Evolutionary conservation across 2,888 invertebrate species (phyloP).

Genomic region (Epinotia ramella): DNA sequence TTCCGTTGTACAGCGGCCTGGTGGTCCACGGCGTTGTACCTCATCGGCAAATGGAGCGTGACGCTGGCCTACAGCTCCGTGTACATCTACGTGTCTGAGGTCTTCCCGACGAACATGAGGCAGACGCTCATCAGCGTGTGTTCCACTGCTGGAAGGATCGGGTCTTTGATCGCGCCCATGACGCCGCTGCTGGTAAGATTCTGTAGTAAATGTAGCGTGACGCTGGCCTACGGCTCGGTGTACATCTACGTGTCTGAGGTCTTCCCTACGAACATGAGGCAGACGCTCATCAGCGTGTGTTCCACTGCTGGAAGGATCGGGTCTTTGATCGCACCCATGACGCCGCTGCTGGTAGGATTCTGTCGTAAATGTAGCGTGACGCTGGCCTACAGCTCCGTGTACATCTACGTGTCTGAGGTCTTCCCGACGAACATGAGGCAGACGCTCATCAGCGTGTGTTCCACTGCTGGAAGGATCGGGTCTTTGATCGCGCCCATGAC

Average conservation of each 20-base stretch:
- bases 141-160: conserved; percentile 88
- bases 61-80: conserved; percentile 88
- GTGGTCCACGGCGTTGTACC: conserved; percentile 85
- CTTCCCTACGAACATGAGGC: neutral
- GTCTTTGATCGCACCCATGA: conserved; percentile 88
- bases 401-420: conserved; percentile 86
- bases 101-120: conserved; percentile 88
- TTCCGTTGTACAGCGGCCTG: conserved; percentile 71
- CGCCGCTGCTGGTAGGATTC: conserved; percentile 86
- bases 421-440: conserved; percentile 52
- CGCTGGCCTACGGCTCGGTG: conserved; percentile 87
- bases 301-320: conserved; percentile 89
- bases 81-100: conserved; percentile 89
- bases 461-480: conserved; percentile 88
- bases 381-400: conserved; percentile 71
- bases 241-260: conserved; percentile 87
- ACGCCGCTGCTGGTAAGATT: conserved; percentile 87
- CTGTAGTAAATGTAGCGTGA: conserved; percentile 81
- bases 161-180: conserved; percentile 88
- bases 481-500: conserved; percentile 88
- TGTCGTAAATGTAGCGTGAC: neutral
- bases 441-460: conserved; percentile 88
- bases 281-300: conserved; percentile 88
- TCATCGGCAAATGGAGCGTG: conserved; percentile 88
- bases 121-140: conserved; percentile 88